These are phyloP conservation scores for Troides oblongomaculatus DNA, from an alignment of 2,888 invertebrate genomes.

Conservation along the genomic window DNA sequence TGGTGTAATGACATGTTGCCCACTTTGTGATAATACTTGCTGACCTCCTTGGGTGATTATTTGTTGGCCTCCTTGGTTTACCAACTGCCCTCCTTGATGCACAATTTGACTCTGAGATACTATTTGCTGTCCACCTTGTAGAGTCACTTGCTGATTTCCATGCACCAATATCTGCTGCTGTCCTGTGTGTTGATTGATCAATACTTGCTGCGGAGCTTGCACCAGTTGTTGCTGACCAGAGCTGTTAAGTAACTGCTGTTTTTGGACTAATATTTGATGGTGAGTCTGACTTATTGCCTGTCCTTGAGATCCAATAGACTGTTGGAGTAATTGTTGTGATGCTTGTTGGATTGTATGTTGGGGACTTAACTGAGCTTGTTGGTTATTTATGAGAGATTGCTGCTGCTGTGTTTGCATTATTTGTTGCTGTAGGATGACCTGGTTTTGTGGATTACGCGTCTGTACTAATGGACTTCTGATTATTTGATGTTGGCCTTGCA, in stretches of 20 bases:
- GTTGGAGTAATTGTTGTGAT: slow-evolving; percentile 82
- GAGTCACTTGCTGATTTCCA: slow-evolving; percentile 73
- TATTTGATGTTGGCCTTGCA: slow-evolving; percentile 77
- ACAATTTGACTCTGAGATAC: slow-evolving; percentile 74
- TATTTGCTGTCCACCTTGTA: slow-evolving; percentile 72
- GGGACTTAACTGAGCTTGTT: slow-evolving; percentile 73
- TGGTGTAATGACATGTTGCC: slow-evolving; percentile 73
- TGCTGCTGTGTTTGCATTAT: slow-evolving; percentile 79
- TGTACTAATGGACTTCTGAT: slow-evolving; percentile 72
- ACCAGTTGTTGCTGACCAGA: slow-evolving; percentile 76
- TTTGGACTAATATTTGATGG: slow-evolving; percentile 74
- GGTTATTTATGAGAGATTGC: slow-evolving; percentile 69
- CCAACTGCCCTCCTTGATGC: slow-evolving; percentile 71
- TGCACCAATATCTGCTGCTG: slow-evolving; percentile 76
- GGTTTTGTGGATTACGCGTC: slow-evolving; percentile 71
- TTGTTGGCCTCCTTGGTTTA: slow-evolving; percentile 70
- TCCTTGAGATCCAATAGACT: slow-evolving; percentile 77
- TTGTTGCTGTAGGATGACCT: slow-evolving; percentile 79
- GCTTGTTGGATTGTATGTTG: slow-evolving; percentile 77
- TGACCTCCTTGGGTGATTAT: slow-evolving; percentile 68
- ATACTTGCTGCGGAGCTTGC: slow-evolving; percentile 76
- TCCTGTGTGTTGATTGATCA: slow-evolving; percentile 72
- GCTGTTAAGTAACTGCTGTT: slow-evolving; percentile 80
- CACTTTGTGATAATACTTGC: slow-evolving; percentile 72
- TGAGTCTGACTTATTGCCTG: slow-evolving; percentile 74